phyloP scores from a whole-genome alignment of 2,888 invertebrate genomes.

The Orthosia gracilis region DNA sequence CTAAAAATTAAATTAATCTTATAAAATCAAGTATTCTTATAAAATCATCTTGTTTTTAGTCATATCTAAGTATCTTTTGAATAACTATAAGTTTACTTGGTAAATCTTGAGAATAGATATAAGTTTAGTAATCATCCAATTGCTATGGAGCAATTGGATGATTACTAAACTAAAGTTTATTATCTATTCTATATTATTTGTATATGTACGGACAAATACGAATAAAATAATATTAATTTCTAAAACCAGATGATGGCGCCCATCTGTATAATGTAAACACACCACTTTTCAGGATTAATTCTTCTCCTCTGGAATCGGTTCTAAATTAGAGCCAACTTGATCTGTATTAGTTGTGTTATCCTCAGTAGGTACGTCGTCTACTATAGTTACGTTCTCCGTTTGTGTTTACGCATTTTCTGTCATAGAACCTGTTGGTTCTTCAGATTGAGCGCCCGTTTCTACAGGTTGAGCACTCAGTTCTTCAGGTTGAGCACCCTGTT shows the following conservation, averaged over 20 bases:
- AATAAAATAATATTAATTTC: background rate
- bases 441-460: background rate
- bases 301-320: background rate
- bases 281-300: background rate
- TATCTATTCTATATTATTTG: no score
- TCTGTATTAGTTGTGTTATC: background rate
- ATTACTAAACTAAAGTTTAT: no score
- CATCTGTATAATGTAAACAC: background rate
- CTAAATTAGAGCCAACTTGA: background rate
- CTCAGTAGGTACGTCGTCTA: background rate
- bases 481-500: background rate
- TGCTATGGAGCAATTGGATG: no score
- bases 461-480: background rate
- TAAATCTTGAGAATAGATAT: background rate
- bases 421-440: background rate
- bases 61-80: background rate
- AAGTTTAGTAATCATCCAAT: background rate
- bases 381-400: background rate
- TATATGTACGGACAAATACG: no score
- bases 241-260: background rate
- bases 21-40: background rate
- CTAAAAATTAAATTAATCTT: constrained; percentile 1
- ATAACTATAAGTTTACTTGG: background rate
- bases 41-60: no score
- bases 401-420: background rate